Evolutionary conservation across 2,113 vertebrate genomes (phyloP).

Genomic region (Notothenia rossii): DNA sequence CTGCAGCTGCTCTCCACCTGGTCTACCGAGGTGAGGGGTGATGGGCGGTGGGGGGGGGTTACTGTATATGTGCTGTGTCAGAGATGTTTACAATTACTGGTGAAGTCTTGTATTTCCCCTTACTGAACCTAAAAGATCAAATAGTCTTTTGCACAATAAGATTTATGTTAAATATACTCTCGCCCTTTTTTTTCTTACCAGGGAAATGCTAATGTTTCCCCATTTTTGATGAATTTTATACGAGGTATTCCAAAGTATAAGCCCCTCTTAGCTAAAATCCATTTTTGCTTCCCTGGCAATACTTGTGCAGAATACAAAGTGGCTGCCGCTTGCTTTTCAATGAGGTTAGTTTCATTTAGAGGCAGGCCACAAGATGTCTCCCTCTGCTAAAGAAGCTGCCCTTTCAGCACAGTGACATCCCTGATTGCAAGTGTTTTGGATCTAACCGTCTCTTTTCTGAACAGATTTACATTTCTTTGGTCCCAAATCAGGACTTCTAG

Average conservation of each 20-base stretch:
- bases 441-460: neutral
- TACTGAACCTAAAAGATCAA: neutral
- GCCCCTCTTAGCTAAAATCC: conserved; percentile 52
- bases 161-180: neutral
- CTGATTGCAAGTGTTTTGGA: conserved; percentile 27
- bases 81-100: conserved; percentile 37
- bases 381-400: conserved; percentile 73
- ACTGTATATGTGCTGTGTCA: conserved; percentile 45
- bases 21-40: conserved; percentile 1
- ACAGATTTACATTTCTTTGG: conserved; percentile 16
- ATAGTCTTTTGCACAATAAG: conserved; percentile 1
- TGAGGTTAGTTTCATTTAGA: conserved; percentile 59
- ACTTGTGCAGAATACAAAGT: conserved; percentile 57
- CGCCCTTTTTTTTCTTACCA: conserved; percentile 13
- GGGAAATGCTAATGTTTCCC: conserved; percentile 27
- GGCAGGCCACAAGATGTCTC: conserved; percentile 84
- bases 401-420: conserved; percentile 37
- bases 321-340: conserved; percentile 24
- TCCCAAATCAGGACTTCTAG: conserved; percentile 15
- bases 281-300: conserved; percentile 52
- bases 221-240: conserved; percentile 70
- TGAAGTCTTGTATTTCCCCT: neutral
- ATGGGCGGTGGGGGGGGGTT: conserved; percentile 41
- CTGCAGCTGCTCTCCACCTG: conserved; percentile 52
- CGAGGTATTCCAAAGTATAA: conserved; percentile 52